These are phyloP conservation scores for Drosophila sucinea DNA, from an alignment of 1,140 invertebrate species.

Conservation along the genomic window DNA sequence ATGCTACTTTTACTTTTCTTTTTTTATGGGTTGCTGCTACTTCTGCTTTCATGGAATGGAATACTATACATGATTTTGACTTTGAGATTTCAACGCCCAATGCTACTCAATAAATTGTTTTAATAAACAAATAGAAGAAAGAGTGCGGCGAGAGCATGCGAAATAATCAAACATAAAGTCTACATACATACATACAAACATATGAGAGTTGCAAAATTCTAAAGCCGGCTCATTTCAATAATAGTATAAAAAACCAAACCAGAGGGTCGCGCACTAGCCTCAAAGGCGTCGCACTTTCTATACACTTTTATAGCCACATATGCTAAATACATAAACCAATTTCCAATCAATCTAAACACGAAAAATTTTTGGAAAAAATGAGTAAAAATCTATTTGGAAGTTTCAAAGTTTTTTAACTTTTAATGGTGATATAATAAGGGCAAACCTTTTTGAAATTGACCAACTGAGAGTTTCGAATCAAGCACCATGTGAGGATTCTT, in stretches of 20 bases:
- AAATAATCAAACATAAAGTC: constrained; percentile 35
- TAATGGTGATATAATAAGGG: too few species aligned
- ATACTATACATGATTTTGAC: constrained; percentile 15
- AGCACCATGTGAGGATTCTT: too few species aligned
- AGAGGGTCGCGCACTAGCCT: background rate
- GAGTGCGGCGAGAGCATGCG: constrained; percentile 12
- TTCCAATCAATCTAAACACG: too few species aligned
- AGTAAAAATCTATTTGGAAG: too few species aligned
- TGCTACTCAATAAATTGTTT: constrained; percentile 38
- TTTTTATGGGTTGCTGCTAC: background rate
- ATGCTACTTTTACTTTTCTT: background rate
- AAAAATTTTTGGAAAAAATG: too few species aligned
- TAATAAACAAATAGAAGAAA: constrained; percentile 42
- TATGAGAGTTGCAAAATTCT: constrained; percentile 4
- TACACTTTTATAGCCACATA: background rate
- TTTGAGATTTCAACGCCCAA: constrained; percentile 32
- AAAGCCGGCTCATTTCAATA: constrained; percentile 6
- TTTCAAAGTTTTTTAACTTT: too few species aligned
- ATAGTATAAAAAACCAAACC: background rate
- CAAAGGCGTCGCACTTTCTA: background rate
- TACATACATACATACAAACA: background rate
- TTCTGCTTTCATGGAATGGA: background rate
- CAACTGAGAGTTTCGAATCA: too few species aligned
- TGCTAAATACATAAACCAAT: too few species aligned
- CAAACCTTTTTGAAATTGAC: too few species aligned